phyloP scores from a whole-genome alignment of 2,113 vertebrate genomes.

The Grus americana region DNA sequence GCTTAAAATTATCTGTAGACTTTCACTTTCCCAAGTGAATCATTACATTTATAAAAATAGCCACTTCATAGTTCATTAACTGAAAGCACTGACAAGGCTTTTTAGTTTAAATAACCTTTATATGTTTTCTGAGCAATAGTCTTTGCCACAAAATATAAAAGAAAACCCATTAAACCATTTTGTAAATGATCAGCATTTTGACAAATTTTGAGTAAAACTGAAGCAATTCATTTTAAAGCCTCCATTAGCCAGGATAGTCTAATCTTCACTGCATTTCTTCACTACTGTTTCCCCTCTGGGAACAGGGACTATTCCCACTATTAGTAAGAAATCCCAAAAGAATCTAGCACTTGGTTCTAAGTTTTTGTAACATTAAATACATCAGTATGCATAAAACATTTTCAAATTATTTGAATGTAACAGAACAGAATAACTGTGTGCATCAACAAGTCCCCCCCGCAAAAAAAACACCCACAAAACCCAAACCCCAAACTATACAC shows the following conservation, averaged over 20 bases:
- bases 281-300: background rate
- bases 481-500: background rate
- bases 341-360: background rate
- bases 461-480: background rate
- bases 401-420: background rate
- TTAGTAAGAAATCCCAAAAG: background rate
- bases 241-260: background rate
- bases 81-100: background rate
- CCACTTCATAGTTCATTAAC: background rate
- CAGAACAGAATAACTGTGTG: background rate
- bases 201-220: background rate
- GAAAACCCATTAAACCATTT: background rate
- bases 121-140: background rate
- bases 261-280: background rate
- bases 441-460: background rate
- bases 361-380: background rate
- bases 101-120: background rate
- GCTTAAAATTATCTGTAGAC: background rate
- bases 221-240: background rate
- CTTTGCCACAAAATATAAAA: background rate
- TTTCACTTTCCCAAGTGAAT: background rate
- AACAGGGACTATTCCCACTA: background rate
- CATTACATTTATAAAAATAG: background rate
- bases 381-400: background rate
- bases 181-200: background rate